These are phyloP conservation scores for Hylaea fasciaria DNA, from an alignment of 2,888 invertebrate genomes.

Conservation along the genomic window DNA sequence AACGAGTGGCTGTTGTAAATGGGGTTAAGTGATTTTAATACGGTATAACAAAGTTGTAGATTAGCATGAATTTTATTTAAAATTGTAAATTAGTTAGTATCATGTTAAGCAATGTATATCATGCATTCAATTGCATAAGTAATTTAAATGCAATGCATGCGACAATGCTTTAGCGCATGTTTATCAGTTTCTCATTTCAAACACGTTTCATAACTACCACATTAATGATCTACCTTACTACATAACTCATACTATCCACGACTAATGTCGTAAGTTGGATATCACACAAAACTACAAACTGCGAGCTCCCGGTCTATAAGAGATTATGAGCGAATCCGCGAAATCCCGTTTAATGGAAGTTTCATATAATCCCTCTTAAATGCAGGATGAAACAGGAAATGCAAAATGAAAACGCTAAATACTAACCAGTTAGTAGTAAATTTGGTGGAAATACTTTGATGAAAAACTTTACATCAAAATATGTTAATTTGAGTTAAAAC, in stretches of 20 bases:
- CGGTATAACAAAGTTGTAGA: neutral
- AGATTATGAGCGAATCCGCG: constrained; percentile 3
- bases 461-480: too few species aligned
- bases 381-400: constrained; percentile 18
- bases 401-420: neutral
- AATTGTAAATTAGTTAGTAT: too few species aligned
- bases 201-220: too few species aligned
- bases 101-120: too few species aligned
- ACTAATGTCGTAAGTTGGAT: neutral
- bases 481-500: too few species aligned
- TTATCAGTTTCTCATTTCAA: too few species aligned
- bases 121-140: too few species aligned
- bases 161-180: too few species aligned
- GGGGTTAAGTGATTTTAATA: neutral
- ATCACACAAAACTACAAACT: neutral
- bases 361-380: constrained; percentile 27
- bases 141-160: too few species aligned
- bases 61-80: too few species aligned
- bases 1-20: neutral
- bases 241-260: too few species aligned
- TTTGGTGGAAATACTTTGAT: neutral
- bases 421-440: neutral
- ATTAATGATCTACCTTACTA: too few species aligned
- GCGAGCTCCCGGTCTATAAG: constrained; percentile 4
- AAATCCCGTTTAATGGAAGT: constrained; percentile 27